Percentiles rank a stretch among this genome's conserved stretches.
Conservation (phyloP, 2,797 vertebrate genomes). For the Esox masquinongy region DNA sequence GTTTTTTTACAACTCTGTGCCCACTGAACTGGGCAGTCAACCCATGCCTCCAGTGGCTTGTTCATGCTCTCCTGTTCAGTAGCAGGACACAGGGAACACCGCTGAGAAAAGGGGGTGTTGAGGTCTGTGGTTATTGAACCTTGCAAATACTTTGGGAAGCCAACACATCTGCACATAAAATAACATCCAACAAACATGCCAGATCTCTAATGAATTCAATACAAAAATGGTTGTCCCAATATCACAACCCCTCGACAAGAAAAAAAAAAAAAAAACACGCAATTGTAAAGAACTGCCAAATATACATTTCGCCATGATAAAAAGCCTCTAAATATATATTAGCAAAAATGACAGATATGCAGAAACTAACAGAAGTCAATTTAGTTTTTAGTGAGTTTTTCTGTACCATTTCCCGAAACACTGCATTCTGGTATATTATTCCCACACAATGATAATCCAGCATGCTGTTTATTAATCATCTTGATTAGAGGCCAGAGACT, state of each 20-base stretch:
- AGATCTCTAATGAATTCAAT: slow-evolving; percentile 50
- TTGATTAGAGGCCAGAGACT: slow-evolving; percentile 16
- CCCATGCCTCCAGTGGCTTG: slow-evolving; percentile 34
- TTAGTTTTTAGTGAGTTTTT: slow-evolving; percentile 23
- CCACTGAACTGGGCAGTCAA: neutral
- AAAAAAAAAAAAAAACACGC: slow-evolving; percentile 74
- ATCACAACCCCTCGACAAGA: slow-evolving; percentile 59
- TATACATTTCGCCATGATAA: slow-evolving; percentile 65
- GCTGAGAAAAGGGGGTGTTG: slow-evolving; percentile 27
- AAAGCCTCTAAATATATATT: slow-evolving; percentile 77
- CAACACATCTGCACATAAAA: slow-evolving; percentile 29
- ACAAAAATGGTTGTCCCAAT: slow-evolving; percentile 62
- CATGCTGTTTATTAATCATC: neutral
- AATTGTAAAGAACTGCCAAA: slow-evolving; percentile 76
- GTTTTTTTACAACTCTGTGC: neutral
- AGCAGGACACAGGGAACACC: slow-evolving; percentile 3
- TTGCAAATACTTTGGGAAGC: slow-evolving; percentile 32
- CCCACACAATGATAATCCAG: slow-evolving; percentile 20
- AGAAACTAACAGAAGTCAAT: slow-evolving; percentile 68
- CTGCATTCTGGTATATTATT: slow-evolving; percentile 24
- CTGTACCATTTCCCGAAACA: slow-evolving; percentile 18
- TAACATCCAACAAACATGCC: slow-evolving; percentile 57
- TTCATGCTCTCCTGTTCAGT: slow-evolving; percentile 37
- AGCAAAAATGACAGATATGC: slow-evolving; percentile 79
- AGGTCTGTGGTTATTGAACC: slow-evolving; percentile 20